Base-by-base conservation (phyloP, 2,113 vertebrate genomes). In the Ornithorhynchus anatinus region DNA sequence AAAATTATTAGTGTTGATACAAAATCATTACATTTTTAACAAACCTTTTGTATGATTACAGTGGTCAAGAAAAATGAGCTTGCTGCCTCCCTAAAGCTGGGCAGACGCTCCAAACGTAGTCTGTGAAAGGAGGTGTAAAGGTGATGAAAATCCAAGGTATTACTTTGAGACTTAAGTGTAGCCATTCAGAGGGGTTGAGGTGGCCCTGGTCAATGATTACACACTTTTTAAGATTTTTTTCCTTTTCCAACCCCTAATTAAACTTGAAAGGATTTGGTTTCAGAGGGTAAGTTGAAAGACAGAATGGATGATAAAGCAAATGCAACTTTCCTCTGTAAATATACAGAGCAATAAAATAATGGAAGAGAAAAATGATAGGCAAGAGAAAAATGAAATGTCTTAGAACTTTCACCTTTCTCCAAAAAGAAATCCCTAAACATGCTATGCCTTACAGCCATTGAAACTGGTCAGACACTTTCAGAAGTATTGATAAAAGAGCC, bases 141-240 rank as follows among this genome's bases (percentile, higher is more conserved):
- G 4, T 77, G 74, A 61, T 57, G 22, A 62, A 75, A 70, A 75
- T 40, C 63, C 0, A 1, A 19, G 20, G 64, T 57, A 73, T 72
- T 72, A 58, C 11, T 56, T 84, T 43, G 51, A 79, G 60, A 54
- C 13, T 69, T 52, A 82, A 62, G 39, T 11, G 47, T 10, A 38
- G 5, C 66, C 56, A 64, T 1, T 62, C 50, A 54, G 52, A 79
- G 10, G 59, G 14, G 32, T 66, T 62, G 72, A 81, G 6, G 66
- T 60, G 11, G 33, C 37, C 17, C 44, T 72, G 60, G 84, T 20
- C 77, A 75, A 80, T 39, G 8, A 45, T 77, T 77, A 80, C 84
- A 52, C 2, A 20, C 71, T 54, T 82, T 48, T 73, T 59, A 29
- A 65, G 15, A 54, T 82, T 84, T 69, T 43, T 48, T 3, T 45